Evolutionary conservation across 1,140 invertebrate genomes (phyloP), one percentile per base, ranked within the genome.

Genomic region (Cecropterus lyciades): DNA sequence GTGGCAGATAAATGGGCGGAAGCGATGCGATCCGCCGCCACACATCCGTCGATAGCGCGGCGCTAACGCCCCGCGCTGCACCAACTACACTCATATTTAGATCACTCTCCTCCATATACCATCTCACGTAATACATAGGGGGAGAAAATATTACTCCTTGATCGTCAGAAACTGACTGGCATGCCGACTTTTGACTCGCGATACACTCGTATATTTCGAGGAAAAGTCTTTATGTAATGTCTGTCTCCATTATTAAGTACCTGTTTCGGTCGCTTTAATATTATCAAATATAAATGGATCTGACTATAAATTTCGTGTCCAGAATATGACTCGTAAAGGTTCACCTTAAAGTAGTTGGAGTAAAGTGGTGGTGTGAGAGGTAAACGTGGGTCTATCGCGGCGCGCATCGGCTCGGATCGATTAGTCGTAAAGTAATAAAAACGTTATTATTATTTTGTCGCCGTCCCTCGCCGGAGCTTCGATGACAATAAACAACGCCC

Each of bases 1-100:
- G 59, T 78, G 82, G 67, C 80, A 81, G 76, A 79, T 82, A 82
- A 82, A 80, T 80, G 73, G 72, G 62, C 80, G 82, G 82, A 84
- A 84, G 76, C 73, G 66, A 70, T 67, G 66, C 70, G 72, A 71
- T 71, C 46, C 46, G 59, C 72, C 70, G 69, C 63, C 72, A 69
- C 79, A 70, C 79, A 78, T 77, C 79, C 77, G 75, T 67, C 73
- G 70, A 42, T 77, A 77, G 67, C 59, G 49, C 51, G 67, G 66
- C 63, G 40, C 56, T 55, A 37, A 7, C 33, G 33, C 10, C 9
- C 6, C 0, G 30, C 9, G 10, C 33, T 37, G 33, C 33, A 33
- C 2, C 30, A 37, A 37, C 33, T n/a, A 37, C 33, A 11, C 33
- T 37, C 10, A n/a, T 4, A 11, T 37, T 37, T 37, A 37, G 24